A percentile compares a stretch with the other conserved stretches of the same genome.
These are phyloP conservation scores for Hafferia zeledoni DNA, from an alignment of 2,797 vertebrate species.

Conservation along the genomic window DNA sequence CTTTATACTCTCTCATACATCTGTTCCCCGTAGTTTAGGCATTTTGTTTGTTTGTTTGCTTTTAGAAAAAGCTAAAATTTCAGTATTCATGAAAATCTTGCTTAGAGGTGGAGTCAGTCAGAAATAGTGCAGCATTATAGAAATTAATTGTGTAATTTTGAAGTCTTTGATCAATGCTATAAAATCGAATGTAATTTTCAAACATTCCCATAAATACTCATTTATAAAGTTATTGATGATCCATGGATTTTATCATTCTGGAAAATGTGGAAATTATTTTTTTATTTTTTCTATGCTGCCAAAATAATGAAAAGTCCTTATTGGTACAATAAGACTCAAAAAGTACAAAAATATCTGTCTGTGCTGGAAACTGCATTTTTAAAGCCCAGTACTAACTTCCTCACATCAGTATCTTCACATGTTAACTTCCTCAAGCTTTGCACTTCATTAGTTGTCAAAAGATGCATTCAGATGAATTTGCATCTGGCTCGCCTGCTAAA, in stretches of 20 bases:
- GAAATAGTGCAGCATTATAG: not conserved
- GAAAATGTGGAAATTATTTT: not conserved
- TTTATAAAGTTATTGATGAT: not conserved
- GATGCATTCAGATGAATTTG: not conserved
- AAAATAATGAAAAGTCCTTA: not conserved
- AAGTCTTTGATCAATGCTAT: not conserved
- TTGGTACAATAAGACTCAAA: not conserved
- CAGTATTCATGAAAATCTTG: not conserved
- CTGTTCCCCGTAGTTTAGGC: not conserved
- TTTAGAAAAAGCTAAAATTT: not conserved
- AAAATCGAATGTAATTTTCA: not conserved
- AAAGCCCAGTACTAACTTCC: not conserved
- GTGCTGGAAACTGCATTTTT: not conserved
- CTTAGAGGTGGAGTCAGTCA: not conserved
- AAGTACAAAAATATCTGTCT: not conserved
- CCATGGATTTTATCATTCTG: not conserved
- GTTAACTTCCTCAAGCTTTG: not conserved
- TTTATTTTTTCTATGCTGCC: not conserved
- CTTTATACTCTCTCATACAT: not conserved
- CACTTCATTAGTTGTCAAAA: not conserved
- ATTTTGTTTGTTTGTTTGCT: not conserved
- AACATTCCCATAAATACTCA: not conserved
- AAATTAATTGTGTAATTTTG: not conserved
- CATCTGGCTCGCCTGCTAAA: not conserved
- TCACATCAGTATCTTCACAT: not conserved